A percentile compares a stretch with the other conserved stretches of the same genome.
phyloP scores from a whole-genome alignment of 2,888 invertebrate genomes.

The Apamea crenata region DNA sequence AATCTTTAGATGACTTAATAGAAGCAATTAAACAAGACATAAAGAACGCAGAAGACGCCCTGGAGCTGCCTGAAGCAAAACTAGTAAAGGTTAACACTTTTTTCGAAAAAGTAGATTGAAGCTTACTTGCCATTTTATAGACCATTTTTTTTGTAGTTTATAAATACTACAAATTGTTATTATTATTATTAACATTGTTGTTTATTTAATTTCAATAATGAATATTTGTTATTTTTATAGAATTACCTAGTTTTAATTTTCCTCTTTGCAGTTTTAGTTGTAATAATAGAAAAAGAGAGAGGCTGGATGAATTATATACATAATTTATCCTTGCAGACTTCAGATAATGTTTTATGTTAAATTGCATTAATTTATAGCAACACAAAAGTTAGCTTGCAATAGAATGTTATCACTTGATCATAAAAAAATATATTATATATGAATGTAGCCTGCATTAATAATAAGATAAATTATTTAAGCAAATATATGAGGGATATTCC shows the following conservation, averaged over 20 bases:
- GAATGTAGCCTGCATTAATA: slow-evolving; percentile 15
- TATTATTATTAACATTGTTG: slow-evolving; percentile 24
- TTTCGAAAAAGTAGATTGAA: slow-evolving; percentile 77
- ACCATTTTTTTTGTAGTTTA: slow-evolving; percentile 32
- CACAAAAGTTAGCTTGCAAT: slow-evolving; percentile 9
- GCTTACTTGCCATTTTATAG: background rate
- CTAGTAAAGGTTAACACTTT: slow-evolving; percentile 89
- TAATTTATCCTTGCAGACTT: background rate
- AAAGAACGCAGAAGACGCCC: slow-evolving; percentile 90
- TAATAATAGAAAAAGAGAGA: background rate
- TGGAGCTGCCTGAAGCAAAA: slow-evolving; percentile 90
- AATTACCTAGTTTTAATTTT: slow-evolving; percentile 33
- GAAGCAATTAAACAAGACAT: slow-evolving; percentile 95
- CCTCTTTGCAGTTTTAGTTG: slow-evolving; percentile 10
- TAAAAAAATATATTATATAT: slow-evolving; percentile 16
- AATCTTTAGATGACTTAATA: slow-evolving; percentile 94
- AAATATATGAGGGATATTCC: slow-evolving; percentile 51
- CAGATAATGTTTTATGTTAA: background rate
- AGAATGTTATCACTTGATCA: background rate
- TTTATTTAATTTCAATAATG: slow-evolving; percentile 31
- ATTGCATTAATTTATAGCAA: slow-evolving; percentile 1
- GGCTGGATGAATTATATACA: background rate
- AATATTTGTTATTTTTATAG: slow-evolving; percentile 41
- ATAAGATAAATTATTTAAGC: slow-evolving; percentile 38
- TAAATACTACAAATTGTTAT: slow-evolving; percentile 24